These are phyloP conservation scores for Huso huso DNA, from an alignment of 2,797 vertebrate genomes.

Conservation along the genomic window DNA sequence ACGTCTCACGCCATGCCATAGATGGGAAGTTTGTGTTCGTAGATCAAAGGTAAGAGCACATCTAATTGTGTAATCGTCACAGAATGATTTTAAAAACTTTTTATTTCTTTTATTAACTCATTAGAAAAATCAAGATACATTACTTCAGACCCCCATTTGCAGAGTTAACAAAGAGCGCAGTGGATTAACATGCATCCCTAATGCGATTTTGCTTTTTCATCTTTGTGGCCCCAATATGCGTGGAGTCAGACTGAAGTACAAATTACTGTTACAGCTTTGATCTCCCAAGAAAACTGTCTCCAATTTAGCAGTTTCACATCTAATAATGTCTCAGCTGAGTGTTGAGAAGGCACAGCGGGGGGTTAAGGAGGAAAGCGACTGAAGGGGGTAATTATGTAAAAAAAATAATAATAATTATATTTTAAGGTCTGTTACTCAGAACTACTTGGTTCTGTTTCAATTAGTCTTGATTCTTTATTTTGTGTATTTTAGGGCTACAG, in stretches of 20 bases:
- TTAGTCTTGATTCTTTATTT: not conserved
- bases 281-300: constrained; percentile 4
- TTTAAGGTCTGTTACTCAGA: constrained; percentile 39
- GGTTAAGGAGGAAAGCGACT: not conserved
- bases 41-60: constrained; percentile 84
- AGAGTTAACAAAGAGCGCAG: constrained; percentile 2
- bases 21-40: constrained; percentile 98
- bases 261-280: constrained; percentile 15
- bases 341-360: too few species aligned
- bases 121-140: not conserved
- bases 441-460: constrained; percentile 4
- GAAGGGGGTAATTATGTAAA: constrained; percentile 13
- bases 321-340: too few species aligned
- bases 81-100: constrained; percentile 20
- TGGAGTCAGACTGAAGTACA: not conserved
- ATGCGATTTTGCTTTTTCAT: not conserved
- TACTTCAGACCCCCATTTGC: not conserved
- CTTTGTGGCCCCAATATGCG: not conserved
- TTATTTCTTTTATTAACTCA: not conserved
- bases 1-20: constrained; percentile 91
- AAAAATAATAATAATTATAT: constrained; percentile 28
- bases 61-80: constrained; percentile 27
- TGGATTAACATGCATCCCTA: not conserved
- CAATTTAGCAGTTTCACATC: constrained; percentile 1
- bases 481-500: constrained; percentile 72